Evolutionary conservation across 2,888 invertebrate genomes (phyloP).

Genomic region (Stenotaenia linearis): DNA sequence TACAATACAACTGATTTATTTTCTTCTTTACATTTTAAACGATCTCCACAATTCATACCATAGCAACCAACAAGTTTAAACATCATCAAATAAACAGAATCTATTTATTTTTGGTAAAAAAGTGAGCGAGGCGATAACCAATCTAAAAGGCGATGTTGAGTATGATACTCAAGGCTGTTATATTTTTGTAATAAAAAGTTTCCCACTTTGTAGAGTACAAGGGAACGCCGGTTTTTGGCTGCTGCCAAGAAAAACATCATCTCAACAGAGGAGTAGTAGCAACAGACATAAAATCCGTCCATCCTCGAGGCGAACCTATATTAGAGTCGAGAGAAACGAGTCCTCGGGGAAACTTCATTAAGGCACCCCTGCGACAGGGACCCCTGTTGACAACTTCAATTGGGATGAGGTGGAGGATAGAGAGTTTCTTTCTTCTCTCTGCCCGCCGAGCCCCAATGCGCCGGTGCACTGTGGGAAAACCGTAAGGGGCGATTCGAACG

Average conservation of each 20-base stretch:
- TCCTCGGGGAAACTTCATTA: conserved; percentile 26
- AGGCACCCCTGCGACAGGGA: conserved; percentile 21
- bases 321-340: conserved; percentile 24
- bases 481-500: neutral
- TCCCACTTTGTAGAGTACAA: conserved; percentile 19
- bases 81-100: neutral
- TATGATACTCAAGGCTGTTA: neutral
- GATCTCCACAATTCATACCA: neutral
- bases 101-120: neutral
- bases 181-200: conserved; percentile 12
- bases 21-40: neutral
- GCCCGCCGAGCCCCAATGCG: neutral
- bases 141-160: conserved; percentile 12
- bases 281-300: conserved; percentile 17
- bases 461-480: conserved; percentile 10
- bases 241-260: conserved; percentile 23
- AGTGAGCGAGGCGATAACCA: neutral
- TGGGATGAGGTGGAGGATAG: conserved; percentile 5
- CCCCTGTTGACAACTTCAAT: conserved; percentile 19
- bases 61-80: too few species aligned
- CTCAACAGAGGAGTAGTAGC: conserved; percentile 1
- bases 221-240: neutral
- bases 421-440: neutral
- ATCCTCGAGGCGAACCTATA: conserved; percentile 24
- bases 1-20: neutral